Evolutionary conservation across 2,888 invertebrate genomes (phyloP).

Genomic region (Calliphora vomitoria): DNA sequence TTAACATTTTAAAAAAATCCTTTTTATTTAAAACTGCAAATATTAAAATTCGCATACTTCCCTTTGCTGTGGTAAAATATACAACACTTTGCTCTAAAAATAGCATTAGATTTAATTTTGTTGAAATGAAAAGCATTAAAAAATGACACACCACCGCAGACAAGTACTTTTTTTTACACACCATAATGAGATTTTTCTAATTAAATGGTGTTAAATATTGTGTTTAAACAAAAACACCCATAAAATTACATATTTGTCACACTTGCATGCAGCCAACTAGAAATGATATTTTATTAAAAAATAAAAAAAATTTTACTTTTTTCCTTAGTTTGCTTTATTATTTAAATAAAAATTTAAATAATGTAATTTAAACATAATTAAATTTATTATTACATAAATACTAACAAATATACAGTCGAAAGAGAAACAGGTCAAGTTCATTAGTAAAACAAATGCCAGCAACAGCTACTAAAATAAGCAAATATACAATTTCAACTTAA

Average conservation of each 20-base stretch:
- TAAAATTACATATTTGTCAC: neutral
- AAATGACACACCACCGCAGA: neutral
- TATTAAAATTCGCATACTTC: neutral
- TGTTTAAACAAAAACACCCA: neutral
- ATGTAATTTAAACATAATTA: conserved; percentile 33
- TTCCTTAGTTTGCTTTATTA: neutral
- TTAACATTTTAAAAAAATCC: too few species aligned
- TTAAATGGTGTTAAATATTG: conserved; percentile 23
- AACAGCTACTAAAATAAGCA: conserved; percentile 7
- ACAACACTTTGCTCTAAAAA: neutral
- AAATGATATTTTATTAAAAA: conserved; percentile 12
- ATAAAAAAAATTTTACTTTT: neutral
- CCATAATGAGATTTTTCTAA: conserved; percentile 9
- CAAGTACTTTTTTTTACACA: neutral
- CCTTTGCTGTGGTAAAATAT: neutral
- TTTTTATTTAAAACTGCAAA: neutral
- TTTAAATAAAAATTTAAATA: neutral
- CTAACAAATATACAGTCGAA: conserved; percentile 15
- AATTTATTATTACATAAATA: neutral
- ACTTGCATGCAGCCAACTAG: neutral
- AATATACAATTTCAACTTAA: conserved; percentile 16
- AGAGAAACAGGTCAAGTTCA: conserved; percentile 66
- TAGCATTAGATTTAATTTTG: neutral
- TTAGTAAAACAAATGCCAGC: conserved; percentile 37
- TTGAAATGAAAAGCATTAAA: neutral